Conservation (phyloP, 2,113 vertebrate species). For the Salvelinus alpinus region DNA sequence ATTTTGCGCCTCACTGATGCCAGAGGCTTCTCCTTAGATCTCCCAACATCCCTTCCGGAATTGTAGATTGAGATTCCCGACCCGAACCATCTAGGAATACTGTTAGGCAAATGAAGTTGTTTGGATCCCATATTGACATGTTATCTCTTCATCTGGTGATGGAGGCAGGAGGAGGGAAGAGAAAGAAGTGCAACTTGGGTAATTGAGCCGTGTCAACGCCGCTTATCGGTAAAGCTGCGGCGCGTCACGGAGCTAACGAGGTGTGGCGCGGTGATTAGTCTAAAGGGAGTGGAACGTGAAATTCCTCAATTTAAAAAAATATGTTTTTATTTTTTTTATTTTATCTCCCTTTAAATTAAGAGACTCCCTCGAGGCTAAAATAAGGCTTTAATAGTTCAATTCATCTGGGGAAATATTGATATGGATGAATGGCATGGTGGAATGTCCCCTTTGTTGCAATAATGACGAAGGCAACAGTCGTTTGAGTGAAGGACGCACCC, state of each 20-base stretch:
- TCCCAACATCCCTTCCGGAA: slow-evolving; percentile 54
- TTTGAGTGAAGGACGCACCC: slow-evolving; percentile 51
- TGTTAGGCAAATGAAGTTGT: slow-evolving; percentile 73
- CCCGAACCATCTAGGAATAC: slow-evolving; percentile 67
- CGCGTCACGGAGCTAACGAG: slow-evolving; percentile 75
- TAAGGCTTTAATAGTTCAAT: slow-evolving; percentile 77
- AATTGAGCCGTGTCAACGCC: slow-evolving; percentile 74
- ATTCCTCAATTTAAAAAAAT: slow-evolving; percentile 41
- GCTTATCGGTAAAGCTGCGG: slow-evolving; percentile 74
- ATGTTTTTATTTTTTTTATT: no score
- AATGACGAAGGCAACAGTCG: slow-evolving; percentile 68
- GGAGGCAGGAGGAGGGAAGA: not conserved
- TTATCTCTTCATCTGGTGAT: slow-evolving; percentile 72
- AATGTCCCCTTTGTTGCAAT: slow-evolving; percentile 73
- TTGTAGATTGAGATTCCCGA: slow-evolving; percentile 34
- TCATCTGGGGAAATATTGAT: slow-evolving; percentile 63
- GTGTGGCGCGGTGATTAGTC: slow-evolving; percentile 75
- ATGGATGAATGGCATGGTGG: slow-evolving; percentile 71
- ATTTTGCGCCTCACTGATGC: slow-evolving; percentile 25
- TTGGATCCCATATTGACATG: slow-evolving; percentile 75
- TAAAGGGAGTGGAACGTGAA: slow-evolving; percentile 72
- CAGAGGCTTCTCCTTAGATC: slow-evolving; percentile 67
- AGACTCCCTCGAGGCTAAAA: slow-evolving; percentile 72
- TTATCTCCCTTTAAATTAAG: slow-evolving; percentile 72
- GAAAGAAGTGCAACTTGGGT: slow-evolving; percentile 39